These are phyloP conservation scores for Balaeniceps rex DNA, from an alignment of 2,113 vertebrate species.

Conservation along the genomic window DNA sequence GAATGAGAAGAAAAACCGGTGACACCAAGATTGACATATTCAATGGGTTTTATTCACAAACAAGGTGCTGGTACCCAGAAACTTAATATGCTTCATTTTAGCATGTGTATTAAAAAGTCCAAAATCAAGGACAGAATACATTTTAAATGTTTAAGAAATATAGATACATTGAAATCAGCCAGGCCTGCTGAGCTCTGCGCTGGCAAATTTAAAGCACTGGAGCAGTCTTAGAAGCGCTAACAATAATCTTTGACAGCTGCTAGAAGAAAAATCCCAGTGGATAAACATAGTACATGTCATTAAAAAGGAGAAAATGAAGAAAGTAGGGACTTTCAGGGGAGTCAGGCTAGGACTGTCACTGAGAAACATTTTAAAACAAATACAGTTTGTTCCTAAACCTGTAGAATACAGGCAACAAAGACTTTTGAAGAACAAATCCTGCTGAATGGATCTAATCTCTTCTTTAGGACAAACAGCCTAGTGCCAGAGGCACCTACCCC, in stretches of 20 bases:
- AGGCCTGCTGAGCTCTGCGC: not conserved
- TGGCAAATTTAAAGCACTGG: not conserved
- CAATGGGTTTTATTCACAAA: not conserved
- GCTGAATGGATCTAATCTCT: not conserved
- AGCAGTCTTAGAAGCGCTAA: not conserved
- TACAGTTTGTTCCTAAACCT: not conserved
- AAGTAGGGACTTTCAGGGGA: not conserved
- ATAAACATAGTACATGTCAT: conserved; percentile 14
- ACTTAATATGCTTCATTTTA: not conserved
- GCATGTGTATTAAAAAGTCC: not conserved
- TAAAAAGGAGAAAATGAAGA: not conserved
- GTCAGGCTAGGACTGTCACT: not conserved
- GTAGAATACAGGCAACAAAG: not conserved
- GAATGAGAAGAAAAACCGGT: not conserved
- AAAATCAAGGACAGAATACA: not conserved
- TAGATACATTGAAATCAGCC: not conserved
- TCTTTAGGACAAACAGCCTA: not conserved
- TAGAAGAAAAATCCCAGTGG: not conserved
- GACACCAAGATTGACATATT: not conserved
- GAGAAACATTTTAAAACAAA: not conserved
- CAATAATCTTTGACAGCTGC: not conserved
- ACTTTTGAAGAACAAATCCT: not conserved
- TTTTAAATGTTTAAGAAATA: not conserved
- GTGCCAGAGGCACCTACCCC: not conserved
- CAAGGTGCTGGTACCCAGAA: not conserved